Evolutionary conservation across 2,113 vertebrate species (phyloP).

Genomic region (human): GRCh38 chr6:41303501-41304000

Average conservation of each 20-base stretch:
- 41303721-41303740: not conserved
- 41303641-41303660: too few species aligned
- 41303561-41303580: not conserved
- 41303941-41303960: not conserved
- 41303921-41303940: not conserved
- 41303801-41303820: not conserved
- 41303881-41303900: not conserved
- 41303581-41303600: not conserved
- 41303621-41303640: not conserved
- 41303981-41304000: not conserved
- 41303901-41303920: not conserved
- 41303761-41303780: not conserved
- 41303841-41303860: not conserved
- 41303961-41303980: not conserved
- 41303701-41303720: not conserved
- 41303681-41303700: not conserved
- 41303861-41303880: not conserved
- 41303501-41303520: not conserved
- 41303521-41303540: not conserved
- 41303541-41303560: not conserved
- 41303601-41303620: not conserved
- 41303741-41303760: not conserved
- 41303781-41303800: not conserved
- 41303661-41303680: too few species aligned
- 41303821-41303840: not conserved